Conservation (phyloP, 2,113 vertebrate species). For the Eolophus roseicapilla region DNA sequence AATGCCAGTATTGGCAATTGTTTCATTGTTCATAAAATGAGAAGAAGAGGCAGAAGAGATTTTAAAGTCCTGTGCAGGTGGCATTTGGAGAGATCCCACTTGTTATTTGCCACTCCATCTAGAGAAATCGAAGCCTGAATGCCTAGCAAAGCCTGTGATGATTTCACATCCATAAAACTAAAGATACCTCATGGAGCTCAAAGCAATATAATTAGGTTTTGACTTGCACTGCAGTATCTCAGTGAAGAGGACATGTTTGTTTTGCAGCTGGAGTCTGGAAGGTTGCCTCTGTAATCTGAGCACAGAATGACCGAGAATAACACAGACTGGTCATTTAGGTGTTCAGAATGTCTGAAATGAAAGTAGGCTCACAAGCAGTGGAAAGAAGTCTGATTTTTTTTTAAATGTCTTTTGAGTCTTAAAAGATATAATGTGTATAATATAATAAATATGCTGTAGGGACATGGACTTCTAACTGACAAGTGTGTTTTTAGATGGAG, state of each 20-base stretch:
- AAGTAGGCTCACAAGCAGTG: background rate
- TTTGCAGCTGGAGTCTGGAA: background rate
- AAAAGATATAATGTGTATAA: background rate
- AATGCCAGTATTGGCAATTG: background rate
- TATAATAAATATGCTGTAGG: background rate
- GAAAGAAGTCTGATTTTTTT: background rate
- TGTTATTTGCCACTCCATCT: background rate
- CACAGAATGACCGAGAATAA: background rate
- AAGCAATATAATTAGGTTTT: background rate
- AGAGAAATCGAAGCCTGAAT: background rate
- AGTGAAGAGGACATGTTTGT: background rate
- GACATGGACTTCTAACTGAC: background rate
- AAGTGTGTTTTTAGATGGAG: background rate
- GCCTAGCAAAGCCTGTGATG: background rate
- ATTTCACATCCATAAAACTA: background rate
- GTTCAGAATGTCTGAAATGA: background rate
- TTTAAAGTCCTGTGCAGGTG: background rate
- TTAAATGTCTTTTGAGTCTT: background rate
- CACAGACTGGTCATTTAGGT: background rate
- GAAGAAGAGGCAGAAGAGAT: background rate
- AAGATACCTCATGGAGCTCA: background rate
- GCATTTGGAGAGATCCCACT: background rate
- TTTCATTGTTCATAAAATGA: background rate
- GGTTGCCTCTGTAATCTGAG: background rate
- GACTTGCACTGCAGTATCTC: background rate